Evolutionary conservation across 2,797 vertebrate species (phyloP).

Genomic region (Propithecus perrieri): DNA sequence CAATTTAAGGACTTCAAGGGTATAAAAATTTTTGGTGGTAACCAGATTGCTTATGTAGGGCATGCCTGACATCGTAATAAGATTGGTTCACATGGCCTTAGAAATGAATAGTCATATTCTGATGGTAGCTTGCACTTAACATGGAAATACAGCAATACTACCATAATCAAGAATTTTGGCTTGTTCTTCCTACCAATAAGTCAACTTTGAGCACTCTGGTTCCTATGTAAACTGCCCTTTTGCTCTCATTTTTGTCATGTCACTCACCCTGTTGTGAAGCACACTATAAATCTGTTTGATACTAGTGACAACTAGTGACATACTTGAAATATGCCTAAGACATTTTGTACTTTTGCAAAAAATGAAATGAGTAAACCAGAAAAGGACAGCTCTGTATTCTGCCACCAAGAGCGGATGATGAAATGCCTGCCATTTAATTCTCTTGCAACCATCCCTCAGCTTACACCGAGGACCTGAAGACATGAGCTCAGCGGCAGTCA

Average conservation of each 20-base stretch:
- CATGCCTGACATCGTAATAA: background rate
- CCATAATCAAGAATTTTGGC: background rate
- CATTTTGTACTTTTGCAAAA: conserved; percentile 47
- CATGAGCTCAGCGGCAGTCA: conserved; percentile 67
- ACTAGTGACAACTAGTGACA: background rate
- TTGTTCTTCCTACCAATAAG: background rate
- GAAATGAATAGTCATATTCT: background rate
- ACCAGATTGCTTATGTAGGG: background rate
- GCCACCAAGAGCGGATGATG: background rate
- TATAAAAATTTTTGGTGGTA: background rate
- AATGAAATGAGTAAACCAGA: background rate
- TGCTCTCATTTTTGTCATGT: background rate
- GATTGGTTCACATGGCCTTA: background rate
- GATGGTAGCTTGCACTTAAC: background rate
- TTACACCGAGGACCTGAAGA: conserved; percentile 31
- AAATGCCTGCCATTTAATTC: conserved; percentile 55
- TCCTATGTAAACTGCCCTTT: background rate
- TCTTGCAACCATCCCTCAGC: background rate
- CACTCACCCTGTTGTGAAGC: background rate
- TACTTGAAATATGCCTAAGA: conserved; percentile 1
- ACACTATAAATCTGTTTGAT: background rate
- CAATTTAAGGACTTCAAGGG: background rate
- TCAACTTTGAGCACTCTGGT: background rate
- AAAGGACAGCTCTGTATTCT: conserved; percentile 33
- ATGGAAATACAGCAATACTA: background rate